phyloP scores from a whole-genome alignment of 2,113 vertebrate species.

The Tragelaphus imberbis region DNA sequence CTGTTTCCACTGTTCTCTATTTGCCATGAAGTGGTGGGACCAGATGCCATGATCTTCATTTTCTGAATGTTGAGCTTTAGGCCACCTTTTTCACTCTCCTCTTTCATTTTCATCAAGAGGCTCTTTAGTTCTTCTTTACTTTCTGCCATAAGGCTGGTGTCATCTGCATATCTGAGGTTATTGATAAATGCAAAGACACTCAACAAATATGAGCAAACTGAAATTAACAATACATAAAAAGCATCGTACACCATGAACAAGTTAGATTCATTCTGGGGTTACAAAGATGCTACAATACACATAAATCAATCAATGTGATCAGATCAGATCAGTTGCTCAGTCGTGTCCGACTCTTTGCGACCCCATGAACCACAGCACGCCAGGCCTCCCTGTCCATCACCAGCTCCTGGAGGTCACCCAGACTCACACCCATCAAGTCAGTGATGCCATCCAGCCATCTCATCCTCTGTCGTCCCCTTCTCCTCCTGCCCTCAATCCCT shows the following conservation, averaged over 20 bases:
- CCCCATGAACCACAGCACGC: too few species aligned
- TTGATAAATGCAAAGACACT: neutral
- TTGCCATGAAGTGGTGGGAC: neutral
- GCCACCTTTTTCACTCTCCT: neutral
- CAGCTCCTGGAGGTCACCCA: too few species aligned
- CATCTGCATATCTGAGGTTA: neutral
- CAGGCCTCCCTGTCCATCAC: too few species aligned
- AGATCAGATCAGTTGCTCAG: too few species aligned
- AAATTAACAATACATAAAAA: neutral
- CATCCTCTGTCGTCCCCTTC: too few species aligned
- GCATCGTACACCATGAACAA: neutral
- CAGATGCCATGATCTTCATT: neutral
- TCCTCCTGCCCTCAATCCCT: too few species aligned
- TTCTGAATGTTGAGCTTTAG: neutral
- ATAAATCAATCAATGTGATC: neutral
- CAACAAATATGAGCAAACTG: neutral
- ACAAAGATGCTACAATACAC: neutral
- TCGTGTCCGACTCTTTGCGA: too few species aligned
- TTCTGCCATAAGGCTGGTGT: neutral
- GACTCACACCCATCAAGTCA: too few species aligned
- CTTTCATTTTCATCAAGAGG: neutral
- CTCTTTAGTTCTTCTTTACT: neutral
- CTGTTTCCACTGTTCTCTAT: neutral
- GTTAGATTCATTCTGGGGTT: neutral
- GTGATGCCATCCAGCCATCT: too few species aligned